Conservation (phyloP, 2,888 invertebrate species). For the Cantharis flavilabris region DNA sequence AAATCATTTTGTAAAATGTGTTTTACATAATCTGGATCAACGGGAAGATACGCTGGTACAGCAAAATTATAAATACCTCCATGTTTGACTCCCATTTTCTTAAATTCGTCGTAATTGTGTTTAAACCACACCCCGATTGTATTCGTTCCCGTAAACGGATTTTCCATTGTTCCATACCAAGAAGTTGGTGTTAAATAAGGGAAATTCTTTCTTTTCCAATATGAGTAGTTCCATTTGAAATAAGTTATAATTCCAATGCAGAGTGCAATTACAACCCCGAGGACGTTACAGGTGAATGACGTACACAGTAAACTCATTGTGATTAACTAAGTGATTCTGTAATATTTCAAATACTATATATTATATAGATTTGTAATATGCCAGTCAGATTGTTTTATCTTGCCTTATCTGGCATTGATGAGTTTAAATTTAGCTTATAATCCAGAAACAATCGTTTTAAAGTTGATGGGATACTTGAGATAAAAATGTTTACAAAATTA, state of each 20-base stretch:
- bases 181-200: not conserved
- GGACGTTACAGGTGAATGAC: not conserved
- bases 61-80: conserved; percentile 39
- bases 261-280: not conserved
- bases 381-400: too few relatives aligned
- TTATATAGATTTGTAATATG: too few relatives aligned
- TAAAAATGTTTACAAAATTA: too few relatives aligned
- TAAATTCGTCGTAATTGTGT: conserved; percentile 8
- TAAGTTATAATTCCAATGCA: not conserved
- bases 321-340: not conserved
- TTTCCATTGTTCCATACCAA: not conserved
- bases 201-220: not conserved
- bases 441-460: too few relatives aligned
- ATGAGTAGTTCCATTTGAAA: not conserved
- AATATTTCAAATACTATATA: not conserved
- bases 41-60: conserved; percentile 43
- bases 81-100: conserved; percentile 34
- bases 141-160: not conserved
- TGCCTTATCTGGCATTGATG: too few relatives aligned
- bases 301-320: not conserved
- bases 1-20: conserved; percentile 49
- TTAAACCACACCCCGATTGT: not conserved
- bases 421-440: too few relatives aligned
- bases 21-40: conserved; percentile 47
- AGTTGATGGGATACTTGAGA: too few relatives aligned